Evolutionary conservation across 23 tunicate genomes (phyloP), one percentile per base, ranked within the genome.

Genomic region (Trididemnum nubilum): DNA sequence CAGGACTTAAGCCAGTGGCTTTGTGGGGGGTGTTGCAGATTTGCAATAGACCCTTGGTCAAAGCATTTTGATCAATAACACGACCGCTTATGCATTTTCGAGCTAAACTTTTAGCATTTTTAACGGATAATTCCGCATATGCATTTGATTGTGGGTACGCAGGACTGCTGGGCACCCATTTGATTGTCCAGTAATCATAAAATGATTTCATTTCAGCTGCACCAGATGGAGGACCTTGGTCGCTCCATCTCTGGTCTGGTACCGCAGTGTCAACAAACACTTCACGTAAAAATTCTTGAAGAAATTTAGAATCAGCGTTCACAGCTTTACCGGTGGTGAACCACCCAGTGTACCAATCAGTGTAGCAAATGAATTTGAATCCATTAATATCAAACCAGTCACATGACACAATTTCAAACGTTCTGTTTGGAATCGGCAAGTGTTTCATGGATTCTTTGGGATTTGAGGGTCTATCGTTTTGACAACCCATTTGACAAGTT

Each of bases 201-300:
- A 15, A 61, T 25, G 69, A n/a, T 61, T 50, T n/a, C n/a, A n/a
- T n/a, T 61, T 61, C 69, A 61, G 27, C 27, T 22, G 5, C 4
- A 4, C 24, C 15, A 24, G 22, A 44, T 44, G 15, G 54, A 44
- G 54, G 54, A 44, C 54, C 54, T 44, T 44, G 54, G 54, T 44
- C 54, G 22, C 69, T 61, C 69, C 69, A 61, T 22, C 5, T 9
- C 22, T 61, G 69, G 30, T 61, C 69, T 4, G 69, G 69, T 4
- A 61, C 69, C 15, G 69, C 69, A 61, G 69, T 61, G 30, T 61
- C 69, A 22, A 61, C 69, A 61, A 61, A 61, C 29, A 61, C n/a
- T n/a, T n/a, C n/a, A n/a, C n/a, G n/a, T n/a, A n/a, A n/a, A n/a
- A n/a, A n/a, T n/a, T n/a, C n/a, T n/a, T n/a, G n/a, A n/a, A n/a